These are phyloP conservation scores for Suillia variegata DNA, from an alignment of 2,888 invertebrate genomes.

Conservation along the genomic window DNA sequence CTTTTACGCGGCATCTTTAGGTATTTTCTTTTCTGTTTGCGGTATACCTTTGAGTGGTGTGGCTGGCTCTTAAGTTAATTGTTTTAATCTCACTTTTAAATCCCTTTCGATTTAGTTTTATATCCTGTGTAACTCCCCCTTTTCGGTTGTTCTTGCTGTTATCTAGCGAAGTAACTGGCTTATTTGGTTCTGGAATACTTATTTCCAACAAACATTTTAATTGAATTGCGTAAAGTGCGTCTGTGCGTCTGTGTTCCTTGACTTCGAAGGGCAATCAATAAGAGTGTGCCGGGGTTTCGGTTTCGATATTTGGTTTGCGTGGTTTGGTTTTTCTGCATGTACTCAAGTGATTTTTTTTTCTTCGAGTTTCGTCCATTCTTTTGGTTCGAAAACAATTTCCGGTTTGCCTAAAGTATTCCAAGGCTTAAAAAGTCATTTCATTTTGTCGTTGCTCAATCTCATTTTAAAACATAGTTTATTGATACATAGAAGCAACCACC, in stretches of 20 bases:
- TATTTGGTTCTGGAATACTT: background rate
- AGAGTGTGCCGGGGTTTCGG: no score
- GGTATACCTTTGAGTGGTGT: background rate
- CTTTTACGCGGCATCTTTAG: background rate
- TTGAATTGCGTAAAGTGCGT: conserved; percentile 48
- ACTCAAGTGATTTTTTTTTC: background rate
- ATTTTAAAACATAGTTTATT: no score
- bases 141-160: background rate
- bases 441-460: no score
- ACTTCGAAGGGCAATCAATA: background rate
- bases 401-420: conserved; percentile 4
- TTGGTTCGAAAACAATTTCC: conserved; percentile 12
- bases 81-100: conserved; percentile 12
- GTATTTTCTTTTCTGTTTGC: no score
- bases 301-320: no score
- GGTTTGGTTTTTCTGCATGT: background rate
- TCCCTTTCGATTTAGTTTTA: conserved; percentile 15
- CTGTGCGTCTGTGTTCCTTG: no score
- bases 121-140: background rate
- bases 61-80: conserved; percentile 6
- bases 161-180: background rate
- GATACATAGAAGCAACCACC: no score
- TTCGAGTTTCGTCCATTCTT: conserved; percentile 8
- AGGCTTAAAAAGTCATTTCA: no score
- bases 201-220: conserved; percentile 32